phyloP scores from a whole-genome alignment of 2,888 invertebrate species.

The Thera obeliscata region DNA sequence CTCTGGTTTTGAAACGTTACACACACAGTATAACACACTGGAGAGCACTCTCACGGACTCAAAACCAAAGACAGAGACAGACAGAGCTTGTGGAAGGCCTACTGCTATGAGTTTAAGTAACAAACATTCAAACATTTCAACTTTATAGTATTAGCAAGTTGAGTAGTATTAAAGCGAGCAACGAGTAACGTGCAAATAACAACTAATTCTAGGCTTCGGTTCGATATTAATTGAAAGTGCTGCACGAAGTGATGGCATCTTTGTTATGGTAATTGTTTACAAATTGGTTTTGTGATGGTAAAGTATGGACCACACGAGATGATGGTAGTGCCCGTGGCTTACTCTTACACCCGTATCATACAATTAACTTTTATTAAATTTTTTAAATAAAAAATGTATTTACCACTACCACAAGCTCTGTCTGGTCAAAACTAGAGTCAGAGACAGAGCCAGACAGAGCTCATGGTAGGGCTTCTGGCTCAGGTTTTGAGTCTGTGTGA shows the following conservation, averaged over 20 bases:
- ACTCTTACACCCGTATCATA: background rate
- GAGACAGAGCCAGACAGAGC: too few species aligned
- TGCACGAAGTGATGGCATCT: slow-evolving; percentile 25
- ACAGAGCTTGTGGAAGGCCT: too few species aligned
- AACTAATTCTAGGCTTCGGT: slow-evolving; percentile 26
- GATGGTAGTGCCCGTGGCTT: background rate
- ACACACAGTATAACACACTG: too few species aligned
- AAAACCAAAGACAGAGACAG: too few species aligned
- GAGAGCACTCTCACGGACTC: too few species aligned
- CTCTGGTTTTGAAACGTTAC: too few species aligned
- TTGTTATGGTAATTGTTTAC: slow-evolving; percentile 23
- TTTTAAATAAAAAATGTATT: background rate
- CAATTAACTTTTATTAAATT: background rate
- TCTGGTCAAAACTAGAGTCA: too few species aligned
- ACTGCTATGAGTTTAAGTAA: background rate
- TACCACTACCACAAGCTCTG: too few species aligned
- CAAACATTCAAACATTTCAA: background rate
- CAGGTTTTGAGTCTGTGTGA: too few species aligned
- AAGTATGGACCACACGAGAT: slow-evolving; percentile 11
- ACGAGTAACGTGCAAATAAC: slow-evolving; percentile 21
- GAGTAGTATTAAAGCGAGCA: slow-evolving; percentile 1
- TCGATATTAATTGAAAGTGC: slow-evolving; percentile 31
- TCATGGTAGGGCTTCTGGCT: too few species aligned
- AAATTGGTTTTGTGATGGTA: slow-evolving; percentile 10
- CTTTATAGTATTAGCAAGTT: background rate